Evolutionary conservation across 2,888 invertebrate species (phyloP), one percentile per base, ranked within the genome.

Genomic region (Spicauda simplicius): DNA sequence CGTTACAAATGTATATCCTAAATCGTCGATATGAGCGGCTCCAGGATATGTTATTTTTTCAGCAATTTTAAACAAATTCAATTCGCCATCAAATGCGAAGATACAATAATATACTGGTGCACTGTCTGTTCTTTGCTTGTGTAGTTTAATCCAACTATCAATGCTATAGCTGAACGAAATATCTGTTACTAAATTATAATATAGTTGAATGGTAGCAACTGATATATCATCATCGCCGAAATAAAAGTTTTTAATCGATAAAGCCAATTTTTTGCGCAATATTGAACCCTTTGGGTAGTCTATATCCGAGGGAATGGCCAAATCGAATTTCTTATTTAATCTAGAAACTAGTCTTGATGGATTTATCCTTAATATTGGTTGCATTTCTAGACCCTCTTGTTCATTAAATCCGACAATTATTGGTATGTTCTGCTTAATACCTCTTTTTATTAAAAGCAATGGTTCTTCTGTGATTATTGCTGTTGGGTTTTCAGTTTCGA

Each of bases 381-480:
- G 14, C 6, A 62, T 54, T 54, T 62, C 62, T 12, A 62, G 25
- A 0, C 63, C 63, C 10, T 63, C 55, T 48, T 63, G 63, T 14
- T 56, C 37, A 33, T 55, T 63, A n/a, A 18, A 48, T 6, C 63
- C 56, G 12, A 56, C 48, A 30, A 37, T 48, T 2, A 41, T 48
- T 10, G 48, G 18, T 0, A 63, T 14, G 20, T 63, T 48, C 4
- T 48, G 55, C 48, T 48, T 48, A 0, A 56, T 30, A 7, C 63
- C 63, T 10, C 48, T 45, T 19, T 30, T 18, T 2, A 56, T 30
- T 48, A 48, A 18, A 10, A 14, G n/a, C 30, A 55, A 11, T 18
- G 63, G 55, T 1, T 48, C 19, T 25, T 16, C 11, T 18, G 56
- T 56, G 4, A 63, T n/a, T 0, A 63, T 33, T 18, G 63, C 56